Base-by-base conservation (phyloP, 2,888 invertebrate species). In the Trichopoda pennipes region DNA sequence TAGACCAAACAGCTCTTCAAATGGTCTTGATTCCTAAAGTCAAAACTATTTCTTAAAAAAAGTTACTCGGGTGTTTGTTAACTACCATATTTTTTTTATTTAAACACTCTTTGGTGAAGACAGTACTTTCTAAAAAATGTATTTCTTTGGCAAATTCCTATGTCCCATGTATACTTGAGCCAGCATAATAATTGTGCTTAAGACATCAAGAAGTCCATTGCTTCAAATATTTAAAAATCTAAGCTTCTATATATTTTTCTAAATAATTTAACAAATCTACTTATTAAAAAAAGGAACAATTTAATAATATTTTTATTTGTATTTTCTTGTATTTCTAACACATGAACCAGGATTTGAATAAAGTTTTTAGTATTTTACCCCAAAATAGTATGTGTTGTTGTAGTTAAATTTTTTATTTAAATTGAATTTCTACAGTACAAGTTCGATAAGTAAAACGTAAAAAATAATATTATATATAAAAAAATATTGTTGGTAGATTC, bases 381-480 rank as follows among this genome's bases (percentile, higher is more conserved):
- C 63, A 23, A 61, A 76, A 35, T 66, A 66, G 47, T 74, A 70
- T 38, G 38, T 38, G 38, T 58, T 32, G 44, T 28, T 64, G 32
- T 64, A 32, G 35, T 64, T 70, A 68, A 53, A 60, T 70, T 75
- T 78, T 78, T 47, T 78, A 75, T 82, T 82, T 72, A 78, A 78
- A 82, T 82, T 79, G 75, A 82, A 75, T 78, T 82, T 70, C 35
- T 55, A 49, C 17, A 61, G 19, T 47, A 21, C 16, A 28, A 73
- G n/a, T 60, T 23, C 21, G 58, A 66, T 28, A 17, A 42, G 28
- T 32, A 16, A n/a, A 47, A 38, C 35, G 17, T 19, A 73, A 47
- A 16, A 55, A n/a, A 23, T 47, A 56, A 63, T 28, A 28, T n/a
- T n/a, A n/a, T 10, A 47, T 49, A 47, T 63, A 2, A n/a, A 38